Evolutionary conservation across 92 coral and sea anemone species (phyloP), one percentile per base, ranked within the genome.

Genomic region (Parazoanthus swiftii): DNA sequence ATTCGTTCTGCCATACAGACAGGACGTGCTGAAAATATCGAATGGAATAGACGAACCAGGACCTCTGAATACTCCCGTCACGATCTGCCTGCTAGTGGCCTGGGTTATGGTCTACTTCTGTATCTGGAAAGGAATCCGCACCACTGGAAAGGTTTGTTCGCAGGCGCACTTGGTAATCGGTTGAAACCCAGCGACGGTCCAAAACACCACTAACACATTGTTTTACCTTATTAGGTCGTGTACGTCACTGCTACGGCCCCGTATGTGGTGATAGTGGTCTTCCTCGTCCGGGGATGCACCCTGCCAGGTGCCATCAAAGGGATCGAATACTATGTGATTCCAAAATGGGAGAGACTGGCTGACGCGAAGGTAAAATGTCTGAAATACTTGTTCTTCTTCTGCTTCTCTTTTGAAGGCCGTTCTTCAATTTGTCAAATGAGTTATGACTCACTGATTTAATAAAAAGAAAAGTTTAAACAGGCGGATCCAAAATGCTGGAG

Each of bases 231-330:
- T 6, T 42, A 94, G 95, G 97, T 96, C 67, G 98, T 94, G 77
- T 96, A 95, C 95, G 98, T 96, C 86, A 96, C 98, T 8, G 98
- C 96, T 71, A 94, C 96, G 29, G 90, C 92, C 11, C 98, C 98
- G 25, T 96, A 94, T 91, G 65, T 96, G 70, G 92, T 93, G 29
- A 90, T 96, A 21, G 39, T 94, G 29, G 90, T 94, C 70, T 81
- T 94, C 58, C 89, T 96, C 56, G 82, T 96, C 74, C 94, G 98
- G 76, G 98, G 98, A 46, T 89, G 94, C 74, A 96, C 98, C 3
- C 86, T 96, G 72, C 96, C 94, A 63, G 98, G 98, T 1, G 93
- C 98, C 6, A 87, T 86, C 23, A 79, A 92, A 74, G 98, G 98
- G 8, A 66, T 96, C 50, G 39, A 88, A 63, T 94, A 84, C 89